Base-by-base conservation (phyloP, 2,113 vertebrate species). In the Petroica traversi region DNA sequence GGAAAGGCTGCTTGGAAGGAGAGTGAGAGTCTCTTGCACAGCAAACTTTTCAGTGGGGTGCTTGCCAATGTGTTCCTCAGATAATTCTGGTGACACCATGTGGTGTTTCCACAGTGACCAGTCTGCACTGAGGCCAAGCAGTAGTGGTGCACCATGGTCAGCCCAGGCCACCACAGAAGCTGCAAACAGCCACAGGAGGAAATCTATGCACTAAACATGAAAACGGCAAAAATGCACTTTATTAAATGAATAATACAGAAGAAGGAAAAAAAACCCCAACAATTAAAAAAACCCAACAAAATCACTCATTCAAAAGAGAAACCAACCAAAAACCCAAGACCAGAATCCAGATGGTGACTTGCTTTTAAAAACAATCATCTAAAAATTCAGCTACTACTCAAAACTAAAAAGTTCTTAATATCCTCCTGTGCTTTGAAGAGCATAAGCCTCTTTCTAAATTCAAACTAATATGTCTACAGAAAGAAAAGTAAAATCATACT, bases 121-220 rank as follows among this genome's bases (percentile, higher is more conserved):
- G 63, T 94, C 92, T 66, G 98, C 97, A 90, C 98, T 97, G 62
- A 99, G 92, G n/a, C 99, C 99, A 6, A 99, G 97, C 8, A 99
- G 98, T 49, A 99, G 96, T 8, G 99, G 99, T 88, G 98, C 97
- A 34, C 94, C 77, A 46, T 99, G 99, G 95, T 99, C 99, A 14
- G 98, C 98, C 99, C 99, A 99, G 19, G 97, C 97, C 45, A 99
- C 98, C 12, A 99, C 98, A 11, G 98, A 97, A 1, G 98, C 97
- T 31, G 98, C 97, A 71, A 99, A 99, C 19, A 99, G 71, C 93
- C 98, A 98, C 76, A 99, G 88, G 58, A 99, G 97, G 95, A 99
- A 99, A 93, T 98, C 98, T 71, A 98, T 87, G 86, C 97, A 97
- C 99, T 99, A 72, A 28, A 76, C 13, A 72, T 48, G 64, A 96